Conservation (phyloP, 2,888 invertebrate species). For the Microdon myrmicae region DNA sequence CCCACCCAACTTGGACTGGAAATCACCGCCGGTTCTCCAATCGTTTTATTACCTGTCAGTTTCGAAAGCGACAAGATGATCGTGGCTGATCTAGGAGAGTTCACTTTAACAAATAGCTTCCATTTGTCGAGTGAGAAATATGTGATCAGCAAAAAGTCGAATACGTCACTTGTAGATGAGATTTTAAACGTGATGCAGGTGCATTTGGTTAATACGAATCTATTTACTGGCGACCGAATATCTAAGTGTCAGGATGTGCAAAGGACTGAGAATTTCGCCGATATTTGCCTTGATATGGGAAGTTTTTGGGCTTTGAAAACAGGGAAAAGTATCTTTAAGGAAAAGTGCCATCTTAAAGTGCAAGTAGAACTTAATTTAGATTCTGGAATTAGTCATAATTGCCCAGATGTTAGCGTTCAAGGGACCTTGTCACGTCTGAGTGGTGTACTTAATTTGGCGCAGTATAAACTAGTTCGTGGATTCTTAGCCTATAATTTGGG, state of each 20-base stretch:
- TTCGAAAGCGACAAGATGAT: conserved; percentile 81
- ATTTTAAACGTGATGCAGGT: conserved; percentile 74
- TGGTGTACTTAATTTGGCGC: conserved; percentile 81
- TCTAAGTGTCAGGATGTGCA: conserved; percentile 49
- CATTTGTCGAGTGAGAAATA: conserved; percentile 70
- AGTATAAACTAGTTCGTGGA: conserved; percentile 89
- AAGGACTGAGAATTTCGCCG: conserved; percentile 43
- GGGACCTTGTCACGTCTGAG: conserved; percentile 88
- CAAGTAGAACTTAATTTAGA: conserved; percentile 86
- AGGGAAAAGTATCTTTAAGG: conserved; percentile 79
- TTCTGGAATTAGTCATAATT: conserved; percentile 69
- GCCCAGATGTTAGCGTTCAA: conserved; percentile 84
- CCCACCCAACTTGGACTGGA: conserved; percentile 63
- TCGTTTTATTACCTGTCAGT: conserved; percentile 87
- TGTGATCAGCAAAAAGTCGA: conserved; percentile 58
- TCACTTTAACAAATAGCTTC: conserved; percentile 83
- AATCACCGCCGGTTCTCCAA: conserved; percentile 73
- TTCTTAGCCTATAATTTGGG: conserved; percentile 90
- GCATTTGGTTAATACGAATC: conserved; percentile 76
- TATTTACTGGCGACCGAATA: conserved; percentile 71
- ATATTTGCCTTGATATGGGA: conserved; percentile 60
- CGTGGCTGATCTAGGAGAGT: conserved; percentile 81
- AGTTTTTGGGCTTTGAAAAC: conserved; percentile 60
- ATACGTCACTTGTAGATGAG: conserved; percentile 57
- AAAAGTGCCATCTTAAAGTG: conserved; percentile 83